phyloP scores from a whole-genome alignment of 2,113 vertebrate genomes.

The Amphiprion ocellaris region DNA sequence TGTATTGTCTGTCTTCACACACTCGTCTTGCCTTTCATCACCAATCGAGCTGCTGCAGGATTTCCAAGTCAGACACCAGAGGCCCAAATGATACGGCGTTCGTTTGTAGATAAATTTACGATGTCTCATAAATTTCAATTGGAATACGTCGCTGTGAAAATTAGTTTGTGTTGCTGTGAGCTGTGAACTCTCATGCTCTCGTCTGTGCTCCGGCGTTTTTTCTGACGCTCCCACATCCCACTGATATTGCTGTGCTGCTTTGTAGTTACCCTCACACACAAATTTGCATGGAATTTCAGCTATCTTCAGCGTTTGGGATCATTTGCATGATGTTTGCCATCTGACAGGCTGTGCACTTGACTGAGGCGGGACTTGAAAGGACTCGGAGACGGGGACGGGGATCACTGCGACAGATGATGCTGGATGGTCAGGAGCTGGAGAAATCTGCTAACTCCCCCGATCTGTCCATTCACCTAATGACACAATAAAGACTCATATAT shows the following conservation, averaged over 20 bases:
- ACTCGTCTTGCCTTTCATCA: constrained; percentile 7
- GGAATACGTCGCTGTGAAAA: constrained; percentile 40
- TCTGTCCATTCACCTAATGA: constrained; percentile 27
- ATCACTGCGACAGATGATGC: constrained; percentile 19
- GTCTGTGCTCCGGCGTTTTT: constrained; percentile 32
- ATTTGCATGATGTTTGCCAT: constrained; percentile 66
- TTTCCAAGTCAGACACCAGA: constrained; percentile 28
- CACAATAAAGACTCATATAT: constrained; percentile 17
- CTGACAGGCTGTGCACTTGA: constrained; percentile 54
- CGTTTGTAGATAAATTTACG: constrained; percentile 37
- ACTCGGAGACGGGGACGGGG: constrained; percentile 11
- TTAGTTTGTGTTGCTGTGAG: constrained; percentile 58
- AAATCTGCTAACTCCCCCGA: constrained; percentile 28
- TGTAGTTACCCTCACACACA: constrained; percentile 43
- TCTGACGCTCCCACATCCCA: constrained; percentile 39
- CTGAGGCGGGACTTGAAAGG: constrained; percentile 22
- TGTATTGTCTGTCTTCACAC: constrained; percentile 24
- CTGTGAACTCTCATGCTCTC: constrained; percentile 21
- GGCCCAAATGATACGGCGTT: constrained; percentile 3
- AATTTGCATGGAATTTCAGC: constrained; percentile 50
- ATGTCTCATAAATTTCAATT: constrained; percentile 57
- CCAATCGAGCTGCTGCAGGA: constrained; percentile 15
- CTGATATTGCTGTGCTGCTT: constrained; percentile 48
- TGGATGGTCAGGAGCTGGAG: constrained; percentile 1
- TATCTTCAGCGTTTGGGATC: constrained; percentile 52